Conservation (phyloP, 2,113 vertebrate genomes). For the Pelodiscus sinensis region DNA sequence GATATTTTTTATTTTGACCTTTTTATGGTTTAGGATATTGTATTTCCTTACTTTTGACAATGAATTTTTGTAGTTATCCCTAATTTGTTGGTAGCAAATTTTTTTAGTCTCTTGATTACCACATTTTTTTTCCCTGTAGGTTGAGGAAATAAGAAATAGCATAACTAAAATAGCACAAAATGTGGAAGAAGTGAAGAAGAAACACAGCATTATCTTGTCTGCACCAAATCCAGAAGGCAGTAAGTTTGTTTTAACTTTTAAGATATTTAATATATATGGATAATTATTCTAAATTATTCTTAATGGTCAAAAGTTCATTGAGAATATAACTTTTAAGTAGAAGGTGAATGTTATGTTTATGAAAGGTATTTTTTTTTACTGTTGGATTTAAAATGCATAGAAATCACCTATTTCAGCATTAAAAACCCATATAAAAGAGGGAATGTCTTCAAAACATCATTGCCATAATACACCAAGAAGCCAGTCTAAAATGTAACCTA, state of each 20-base stretch:
- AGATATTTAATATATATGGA: neutral
- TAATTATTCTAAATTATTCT: neutral
- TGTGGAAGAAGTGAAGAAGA: conserved; percentile 93
- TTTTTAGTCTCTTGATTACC: neutral
- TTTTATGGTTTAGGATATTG: neutral
- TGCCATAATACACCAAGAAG: neutral
- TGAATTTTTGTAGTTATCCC: neutral
- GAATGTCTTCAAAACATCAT: neutral
- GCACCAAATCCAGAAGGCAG: conserved; percentile 93
- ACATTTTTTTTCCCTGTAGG: conserved; percentile 74
- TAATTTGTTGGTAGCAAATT: neutral
- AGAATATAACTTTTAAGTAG: neutral
- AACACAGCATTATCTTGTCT: conserved; percentile 94
- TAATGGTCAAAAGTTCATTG: neutral
- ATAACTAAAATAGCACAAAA: conserved; percentile 86
- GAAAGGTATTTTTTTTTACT: neutral
- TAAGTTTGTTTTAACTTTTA: conserved; percentile 70
- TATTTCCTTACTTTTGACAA: neutral
- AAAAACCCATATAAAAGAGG: neutral
- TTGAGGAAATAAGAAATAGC: conserved; percentile 89
- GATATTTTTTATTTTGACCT: neutral
- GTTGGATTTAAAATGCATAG: neutral
- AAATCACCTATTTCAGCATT: neutral
- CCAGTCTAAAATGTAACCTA: neutral
- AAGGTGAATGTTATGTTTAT: neutral